Evolutionary conservation across 1,140 invertebrate genomes (phyloP).

Genomic region (Tyrophagus putrescentiae): DNA sequence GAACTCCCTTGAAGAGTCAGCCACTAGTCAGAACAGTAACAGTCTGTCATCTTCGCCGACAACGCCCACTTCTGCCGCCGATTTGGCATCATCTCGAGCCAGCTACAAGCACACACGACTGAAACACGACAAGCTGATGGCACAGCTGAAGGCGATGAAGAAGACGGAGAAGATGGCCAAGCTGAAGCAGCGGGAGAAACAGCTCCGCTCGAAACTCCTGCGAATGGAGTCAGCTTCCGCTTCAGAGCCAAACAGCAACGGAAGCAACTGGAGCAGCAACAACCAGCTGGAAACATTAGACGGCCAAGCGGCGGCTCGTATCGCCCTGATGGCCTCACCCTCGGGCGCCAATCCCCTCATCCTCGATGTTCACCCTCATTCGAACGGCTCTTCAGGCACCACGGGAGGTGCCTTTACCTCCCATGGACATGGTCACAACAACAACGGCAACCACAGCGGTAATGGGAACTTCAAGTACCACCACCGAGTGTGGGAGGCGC

Average conservation of each 20-base stretch:
- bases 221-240: neutral
- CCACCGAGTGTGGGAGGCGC: slow-evolving; percentile 16
- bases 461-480: slow-evolving; percentile 3
- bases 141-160: neutral
- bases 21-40: neutral
- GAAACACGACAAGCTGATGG: slow-evolving; percentile 2
- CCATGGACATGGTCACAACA: neutral
- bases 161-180: slow-evolving; percentile 1
- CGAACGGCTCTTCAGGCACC: neutral
- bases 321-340: neutral
- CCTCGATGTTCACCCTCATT: neutral
- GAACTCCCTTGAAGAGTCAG: too few relatives aligned
- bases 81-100: neutral
- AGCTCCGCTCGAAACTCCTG: neutral
- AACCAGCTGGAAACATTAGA: neutral
- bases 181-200: slow-evolving; percentile 4
- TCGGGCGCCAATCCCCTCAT: neutral
- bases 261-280: neutral
- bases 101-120: slow-evolving; percentile 4
- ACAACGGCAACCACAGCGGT: neutral
- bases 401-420: too few relatives aligned
- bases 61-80: neutral
- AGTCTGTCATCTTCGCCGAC: too few relatives aligned
- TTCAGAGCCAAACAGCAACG: neutral
- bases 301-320: neutral